phyloP scores from a whole-genome alignment of 2,797 vertebrate species.

The Hybognathus amarus region DNA sequence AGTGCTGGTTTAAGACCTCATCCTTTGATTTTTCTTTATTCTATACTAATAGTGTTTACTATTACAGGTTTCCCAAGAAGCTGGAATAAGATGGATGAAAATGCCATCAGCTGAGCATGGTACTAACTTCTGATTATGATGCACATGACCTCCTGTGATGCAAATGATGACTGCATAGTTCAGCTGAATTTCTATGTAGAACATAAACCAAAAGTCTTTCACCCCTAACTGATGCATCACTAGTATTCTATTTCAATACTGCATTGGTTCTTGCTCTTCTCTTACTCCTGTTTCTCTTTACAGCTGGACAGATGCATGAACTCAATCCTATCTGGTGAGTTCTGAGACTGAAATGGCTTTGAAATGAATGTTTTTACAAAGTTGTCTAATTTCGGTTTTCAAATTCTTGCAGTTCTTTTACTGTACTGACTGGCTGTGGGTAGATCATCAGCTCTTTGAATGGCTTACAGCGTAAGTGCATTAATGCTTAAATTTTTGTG shows the following conservation, averaged over 20 bases:
- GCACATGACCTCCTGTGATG: background rate
- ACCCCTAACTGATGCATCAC: too few relatives aligned
- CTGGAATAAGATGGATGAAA: too few relatives aligned
- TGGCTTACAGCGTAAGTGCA: background rate
- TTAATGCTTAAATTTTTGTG: too few relatives aligned
- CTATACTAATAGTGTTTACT: rapidly evolving
- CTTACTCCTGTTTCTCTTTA: too few relatives aligned
- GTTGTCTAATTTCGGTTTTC: background rate
- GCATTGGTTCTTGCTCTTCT: background rate
- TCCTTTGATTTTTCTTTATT: too few relatives aligned
- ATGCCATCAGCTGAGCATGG: background rate
- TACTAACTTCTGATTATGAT: background rate
- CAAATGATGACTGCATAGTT: too few relatives aligned
- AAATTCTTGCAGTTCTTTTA: background rate
- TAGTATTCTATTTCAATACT: too few relatives aligned
- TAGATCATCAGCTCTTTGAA: background rate
- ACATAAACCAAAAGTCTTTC: slow-evolving; percentile 64
- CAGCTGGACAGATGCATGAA: background rate
- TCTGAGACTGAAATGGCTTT: too few relatives aligned
- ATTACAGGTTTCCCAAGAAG: background rate
- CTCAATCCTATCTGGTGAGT: too few relatives aligned
- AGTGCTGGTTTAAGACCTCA: slow-evolving; percentile 50
- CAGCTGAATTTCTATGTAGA: slow-evolving; percentile 71
- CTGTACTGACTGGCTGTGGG: too few relatives aligned
- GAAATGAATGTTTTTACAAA: too few relatives aligned